Percentiles rank a stretch among this genome's conserved stretches.
Conservation (phyloP, 2,888 invertebrate species). For the Andrena bucephala region DNA sequence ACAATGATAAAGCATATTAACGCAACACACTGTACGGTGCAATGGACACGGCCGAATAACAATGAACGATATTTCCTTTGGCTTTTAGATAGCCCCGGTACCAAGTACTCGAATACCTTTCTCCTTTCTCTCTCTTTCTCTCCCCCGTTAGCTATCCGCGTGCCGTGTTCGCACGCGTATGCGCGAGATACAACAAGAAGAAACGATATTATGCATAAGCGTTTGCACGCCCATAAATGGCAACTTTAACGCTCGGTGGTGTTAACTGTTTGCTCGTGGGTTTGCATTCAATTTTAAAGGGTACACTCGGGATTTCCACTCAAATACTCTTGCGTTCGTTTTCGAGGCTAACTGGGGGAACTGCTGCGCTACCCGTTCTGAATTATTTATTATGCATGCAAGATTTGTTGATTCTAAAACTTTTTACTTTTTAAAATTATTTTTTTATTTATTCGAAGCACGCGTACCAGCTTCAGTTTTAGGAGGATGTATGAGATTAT, state of each 20-base stretch:
- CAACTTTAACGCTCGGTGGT: slow-evolving; percentile 29
- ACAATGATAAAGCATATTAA: slow-evolving; percentile 55
- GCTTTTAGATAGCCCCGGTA: slow-evolving; percentile 28
- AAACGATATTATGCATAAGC: slow-evolving; percentile 25
- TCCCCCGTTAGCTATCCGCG: slow-evolving; percentile 10
- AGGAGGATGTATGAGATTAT: too few relatives aligned
- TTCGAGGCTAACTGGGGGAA: too few relatives aligned
- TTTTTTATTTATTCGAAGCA: too few relatives aligned
- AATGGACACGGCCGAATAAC: slow-evolving; percentile 47
- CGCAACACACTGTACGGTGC: slow-evolving; percentile 30
- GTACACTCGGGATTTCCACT: too few relatives aligned
- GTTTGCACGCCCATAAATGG: slow-evolving; percentile 31
- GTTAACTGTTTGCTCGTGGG: background rate
- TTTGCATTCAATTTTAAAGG: background rate
- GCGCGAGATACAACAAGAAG: slow-evolving; percentile 17
- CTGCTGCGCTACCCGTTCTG: too few relatives aligned
- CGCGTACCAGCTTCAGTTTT: too few relatives aligned
- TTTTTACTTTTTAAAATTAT: too few relatives aligned
- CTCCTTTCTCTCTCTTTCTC: slow-evolving; percentile 20
- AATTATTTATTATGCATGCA: too few relatives aligned
- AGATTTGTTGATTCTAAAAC: too few relatives aligned
- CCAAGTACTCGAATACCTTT: slow-evolving; percentile 32
- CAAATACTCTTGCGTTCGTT: too few relatives aligned
- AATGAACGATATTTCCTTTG: slow-evolving; percentile 52
- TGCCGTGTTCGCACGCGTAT: slow-evolving; percentile 8